phyloP scores from a whole-genome alignment of 2,888 invertebrate genomes.

The Volucella inanis region DNA sequence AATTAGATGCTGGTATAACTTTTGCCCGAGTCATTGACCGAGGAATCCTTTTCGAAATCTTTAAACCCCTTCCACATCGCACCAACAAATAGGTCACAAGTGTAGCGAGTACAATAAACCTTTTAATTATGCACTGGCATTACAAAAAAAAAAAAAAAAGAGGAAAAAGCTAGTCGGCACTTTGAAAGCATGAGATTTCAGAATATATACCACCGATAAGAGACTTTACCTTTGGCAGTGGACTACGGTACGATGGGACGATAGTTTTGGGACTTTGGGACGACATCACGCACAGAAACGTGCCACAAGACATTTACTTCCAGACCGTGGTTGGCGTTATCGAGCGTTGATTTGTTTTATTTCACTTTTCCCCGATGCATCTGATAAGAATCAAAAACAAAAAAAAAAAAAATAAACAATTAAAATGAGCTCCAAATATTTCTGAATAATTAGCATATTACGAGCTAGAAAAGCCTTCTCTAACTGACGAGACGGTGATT shows the following conservation, averaged over 20 bases:
- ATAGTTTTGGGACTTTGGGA: background rate
- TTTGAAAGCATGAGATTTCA: background rate
- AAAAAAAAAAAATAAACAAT: constrained; percentile 23
- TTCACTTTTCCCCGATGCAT: constrained; percentile 21
- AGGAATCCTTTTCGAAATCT: background rate
- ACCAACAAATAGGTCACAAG: constrained; percentile 9
- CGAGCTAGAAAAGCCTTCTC: background rate
- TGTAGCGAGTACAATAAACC: constrained; percentile 35
- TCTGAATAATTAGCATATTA: constrained; percentile 54
- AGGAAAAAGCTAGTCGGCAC: background rate
- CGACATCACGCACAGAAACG: constrained; percentile 29
- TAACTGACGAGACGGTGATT: constrained; percentile 7
- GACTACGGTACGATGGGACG: no score
- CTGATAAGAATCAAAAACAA: constrained; percentile 12
- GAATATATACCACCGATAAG: background rate
- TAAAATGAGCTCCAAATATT: constrained; percentile 48
- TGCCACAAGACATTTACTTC: constrained; percentile 24
- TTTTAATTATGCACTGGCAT: constrained; percentile 6
- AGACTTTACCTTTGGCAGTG: no score
- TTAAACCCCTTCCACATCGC: background rate
- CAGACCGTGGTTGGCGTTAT: background rate
- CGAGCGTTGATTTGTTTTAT: constrained; percentile 39
- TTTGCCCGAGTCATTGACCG: constrained; percentile 36
- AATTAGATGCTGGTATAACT: constrained; percentile 2
- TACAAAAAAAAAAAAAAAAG: background rate